phyloP scores from a whole-genome alignment of 2,888 invertebrate species.

The Philereme vetulata region DNA sequence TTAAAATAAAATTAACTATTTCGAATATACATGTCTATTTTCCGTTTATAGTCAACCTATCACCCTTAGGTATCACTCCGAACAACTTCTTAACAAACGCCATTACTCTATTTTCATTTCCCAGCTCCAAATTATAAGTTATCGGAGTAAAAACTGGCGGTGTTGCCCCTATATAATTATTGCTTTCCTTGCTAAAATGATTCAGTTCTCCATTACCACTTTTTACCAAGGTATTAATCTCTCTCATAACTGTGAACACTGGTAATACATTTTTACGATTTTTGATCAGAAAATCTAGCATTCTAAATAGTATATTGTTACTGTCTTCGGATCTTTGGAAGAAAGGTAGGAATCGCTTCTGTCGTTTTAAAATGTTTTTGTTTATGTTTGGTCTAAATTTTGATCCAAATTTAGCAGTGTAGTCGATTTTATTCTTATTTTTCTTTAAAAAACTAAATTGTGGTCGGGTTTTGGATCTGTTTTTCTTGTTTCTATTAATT shows the following conservation, averaged over 20 bases:
- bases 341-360: conserved; percentile 59
- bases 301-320: conserved; percentile 56
- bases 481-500: conserved; percentile 17
- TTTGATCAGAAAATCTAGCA: conserved; percentile 58
- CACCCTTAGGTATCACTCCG: conserved; percentile 49
- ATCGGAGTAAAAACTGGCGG: conserved; percentile 46
- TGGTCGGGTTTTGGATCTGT: conserved; percentile 11
- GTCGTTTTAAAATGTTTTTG: conserved; percentile 43
- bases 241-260: conserved; percentile 62
- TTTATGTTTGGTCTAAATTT: conserved; percentile 12
- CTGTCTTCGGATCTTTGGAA: conserved; percentile 46
- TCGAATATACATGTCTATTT: conserved; percentile 31
- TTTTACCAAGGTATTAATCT: conserved; percentile 65
- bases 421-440: conserved; percentile 1
- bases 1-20: too few relatives aligned
- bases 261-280: conserved; percentile 58
- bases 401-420: conserved; percentile 7
- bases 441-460: not conserved
- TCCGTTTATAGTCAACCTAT: conserved; percentile 55
- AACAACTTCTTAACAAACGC: conserved; percentile 53
- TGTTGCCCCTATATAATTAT: conserved; percentile 59
- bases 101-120: conserved; percentile 49
- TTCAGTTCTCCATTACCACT: conserved; percentile 62
- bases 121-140: conserved; percentile 59
- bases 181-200: conserved; percentile 59